Evolutionary conservation across 2,888 invertebrate species (phyloP).

Genomic region (Fissipunctia ypsillon): DNA sequence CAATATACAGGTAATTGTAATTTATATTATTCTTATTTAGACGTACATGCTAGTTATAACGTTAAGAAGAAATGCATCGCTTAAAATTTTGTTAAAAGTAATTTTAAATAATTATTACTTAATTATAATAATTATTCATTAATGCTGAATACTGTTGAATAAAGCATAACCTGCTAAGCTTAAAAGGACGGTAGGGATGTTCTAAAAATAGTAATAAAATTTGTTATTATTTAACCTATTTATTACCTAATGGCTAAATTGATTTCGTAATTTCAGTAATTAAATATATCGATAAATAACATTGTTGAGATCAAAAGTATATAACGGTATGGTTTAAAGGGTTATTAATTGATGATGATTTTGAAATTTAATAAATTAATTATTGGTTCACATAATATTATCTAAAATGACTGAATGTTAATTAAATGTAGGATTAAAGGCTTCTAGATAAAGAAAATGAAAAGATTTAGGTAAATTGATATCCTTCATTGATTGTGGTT

Average conservation of each 20-base stretch:
- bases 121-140: background rate
- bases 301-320: background rate
- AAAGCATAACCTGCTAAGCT: background rate
- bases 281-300: background rate
- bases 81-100: background rate
- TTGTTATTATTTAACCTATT: background rate
- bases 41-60: background rate
- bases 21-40: background rate
- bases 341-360: background rate
- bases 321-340: background rate
- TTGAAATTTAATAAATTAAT: background rate
- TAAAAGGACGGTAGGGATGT: background rate
- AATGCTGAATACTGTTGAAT: too few relatives aligned
- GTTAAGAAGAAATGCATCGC: background rate
- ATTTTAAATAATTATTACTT: too few relatives aligned
- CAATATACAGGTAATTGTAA: conserved; percentile 22
- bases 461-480: too few relatives aligned
- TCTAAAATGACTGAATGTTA: too few relatives aligned
- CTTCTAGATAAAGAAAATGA: too few relatives aligned
- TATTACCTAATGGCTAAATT: background rate
- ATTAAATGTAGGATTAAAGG: background rate
- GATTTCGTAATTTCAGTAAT: conserved; percentile 26
- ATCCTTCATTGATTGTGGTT: too few relatives aligned
- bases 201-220: background rate
- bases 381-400: background rate